These are phyloP conservation scores for Calliphora vomitoria DNA, from an alignment of 2,888 invertebrate species.

Conservation along the genomic window DNA sequence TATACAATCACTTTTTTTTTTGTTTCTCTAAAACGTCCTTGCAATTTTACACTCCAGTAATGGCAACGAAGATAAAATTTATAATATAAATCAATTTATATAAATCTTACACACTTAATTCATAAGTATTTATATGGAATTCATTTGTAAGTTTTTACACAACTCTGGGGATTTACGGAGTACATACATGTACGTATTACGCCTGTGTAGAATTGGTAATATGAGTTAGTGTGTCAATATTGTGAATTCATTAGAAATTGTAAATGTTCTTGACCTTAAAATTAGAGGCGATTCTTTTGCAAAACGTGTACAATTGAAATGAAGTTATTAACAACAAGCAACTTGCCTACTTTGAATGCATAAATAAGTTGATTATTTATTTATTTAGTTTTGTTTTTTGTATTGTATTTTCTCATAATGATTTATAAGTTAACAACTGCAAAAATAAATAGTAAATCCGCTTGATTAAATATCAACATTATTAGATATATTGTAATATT, in stretches of 20 bases:
- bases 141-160: neutral
- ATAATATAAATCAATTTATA: constrained; percentile 9
- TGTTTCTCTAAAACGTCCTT: constrained; percentile 38
- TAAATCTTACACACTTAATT: too few species aligned
- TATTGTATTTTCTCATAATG: constrained; percentile 44
- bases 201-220: constrained; percentile 16
- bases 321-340: constrained; percentile 32
- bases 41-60: constrained; percentile 28
- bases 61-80: constrained; percentile 44
- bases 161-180: constrained; percentile 44
- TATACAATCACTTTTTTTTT: constrained; percentile 7
- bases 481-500: constrained; percentile 49
- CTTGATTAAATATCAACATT: constrained; percentile 68
- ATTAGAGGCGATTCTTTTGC: constrained; percentile 42
- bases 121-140: constrained; percentile 3
- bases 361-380: constrained; percentile 24
- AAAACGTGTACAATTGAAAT: constrained; percentile 52
- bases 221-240: constrained; percentile 56
- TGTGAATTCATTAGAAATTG: constrained; percentile 52
- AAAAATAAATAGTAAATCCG: constrained; percentile 61
- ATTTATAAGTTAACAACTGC: constrained; percentile 28
- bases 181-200: neutral
- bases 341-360: constrained; percentile 41
- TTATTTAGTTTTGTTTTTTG: constrained; percentile 11
- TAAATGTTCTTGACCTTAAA: constrained; percentile 67